Evolutionary conservation across 2,797 vertebrate genomes (phyloP), one percentile per base, ranked within the genome.

Genomic region (Hoplostethus atlanticus): DNA sequence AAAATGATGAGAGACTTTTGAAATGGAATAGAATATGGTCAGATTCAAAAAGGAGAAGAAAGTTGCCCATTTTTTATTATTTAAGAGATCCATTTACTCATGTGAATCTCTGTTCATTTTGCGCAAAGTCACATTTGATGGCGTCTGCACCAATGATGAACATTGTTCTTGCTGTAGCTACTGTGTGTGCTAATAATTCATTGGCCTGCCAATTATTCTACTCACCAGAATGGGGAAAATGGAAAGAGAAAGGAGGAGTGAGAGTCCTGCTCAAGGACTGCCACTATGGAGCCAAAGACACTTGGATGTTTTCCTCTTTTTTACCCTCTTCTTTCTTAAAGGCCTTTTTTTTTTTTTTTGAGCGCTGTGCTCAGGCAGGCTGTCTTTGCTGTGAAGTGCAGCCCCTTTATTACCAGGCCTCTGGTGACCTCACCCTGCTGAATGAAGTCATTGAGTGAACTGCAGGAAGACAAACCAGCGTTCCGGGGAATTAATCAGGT

Each of bases 361-460:
- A 83, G 81, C 76, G 81, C 87, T 87, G 83, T 89, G 84, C 85
- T 88, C 88, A 90, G 90, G 76, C 89, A 8, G 84, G 88, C 92
- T 91, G 90, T 89, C 93, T 96, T 95, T 94, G 92, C 90, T 93
- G 94, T 92, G 95, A 96, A 93, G 94, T 95, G 94, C 93, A 93
- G 93, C 93, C 92, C 83, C 93, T 96, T 97, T 95, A 96, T 95
- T 95, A 94, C 94, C 92, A 93, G 95, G 95, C 95, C 94, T 95
- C 89, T 69, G 78, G 94, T 96, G 96, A 97, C 96, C 96, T 97
- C 95, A 96, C 95, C 95, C 93, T 84, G 88, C 93, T 93, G 93
- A 96, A 96, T 96, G 96, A 97, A 97, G 96, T 96, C 96, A 97
- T 96, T 96, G 94, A 95, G 93, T 86, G 94, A 92, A 89, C 96